phyloP scores from a whole-genome alignment of 2,113 vertebrate genomes.

The Chlamydotis undulata region DNA sequence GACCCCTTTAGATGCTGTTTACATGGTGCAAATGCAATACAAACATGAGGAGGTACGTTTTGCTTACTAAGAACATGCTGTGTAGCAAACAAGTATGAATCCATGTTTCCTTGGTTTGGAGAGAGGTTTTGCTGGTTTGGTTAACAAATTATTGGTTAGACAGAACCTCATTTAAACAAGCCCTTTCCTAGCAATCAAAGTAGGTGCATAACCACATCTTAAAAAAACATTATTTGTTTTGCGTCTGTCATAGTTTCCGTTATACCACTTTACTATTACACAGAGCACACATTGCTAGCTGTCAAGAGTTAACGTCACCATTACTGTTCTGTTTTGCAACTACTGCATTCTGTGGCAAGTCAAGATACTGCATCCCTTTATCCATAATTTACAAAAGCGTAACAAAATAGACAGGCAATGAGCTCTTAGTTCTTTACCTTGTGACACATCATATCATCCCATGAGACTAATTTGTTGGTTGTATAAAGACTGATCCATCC shows the following conservation, averaged over 20 bases:
- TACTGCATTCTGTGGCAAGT: not conserved
- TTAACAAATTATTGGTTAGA: not conserved
- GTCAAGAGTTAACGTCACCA: not conserved
- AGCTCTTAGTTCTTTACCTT: not conserved
- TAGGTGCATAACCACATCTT: not conserved
- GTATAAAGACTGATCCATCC: not conserved
- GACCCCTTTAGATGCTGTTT: not conserved
- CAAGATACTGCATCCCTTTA: not conserved
- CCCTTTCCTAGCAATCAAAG: not conserved
- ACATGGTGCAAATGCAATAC: not conserved
- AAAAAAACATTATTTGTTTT: not conserved
- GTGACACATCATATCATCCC: not conserved
- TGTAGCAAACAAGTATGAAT: not conserved
- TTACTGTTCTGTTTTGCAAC: constrained; percentile 7
- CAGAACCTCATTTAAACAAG: not conserved
- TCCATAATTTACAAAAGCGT: not conserved
- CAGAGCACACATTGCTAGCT: not conserved
- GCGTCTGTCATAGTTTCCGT: not conserved
- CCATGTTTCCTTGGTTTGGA: not conserved
- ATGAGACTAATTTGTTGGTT: not conserved
- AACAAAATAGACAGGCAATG: not conserved
- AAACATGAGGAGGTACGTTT: not conserved
- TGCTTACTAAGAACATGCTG: not conserved
- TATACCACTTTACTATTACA: not conserved
- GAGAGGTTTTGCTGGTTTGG: not conserved